Evolutionary conservation across 2,797 vertebrate genomes (phyloP).

Genomic region (Melanotaenia boesemani): DNA sequence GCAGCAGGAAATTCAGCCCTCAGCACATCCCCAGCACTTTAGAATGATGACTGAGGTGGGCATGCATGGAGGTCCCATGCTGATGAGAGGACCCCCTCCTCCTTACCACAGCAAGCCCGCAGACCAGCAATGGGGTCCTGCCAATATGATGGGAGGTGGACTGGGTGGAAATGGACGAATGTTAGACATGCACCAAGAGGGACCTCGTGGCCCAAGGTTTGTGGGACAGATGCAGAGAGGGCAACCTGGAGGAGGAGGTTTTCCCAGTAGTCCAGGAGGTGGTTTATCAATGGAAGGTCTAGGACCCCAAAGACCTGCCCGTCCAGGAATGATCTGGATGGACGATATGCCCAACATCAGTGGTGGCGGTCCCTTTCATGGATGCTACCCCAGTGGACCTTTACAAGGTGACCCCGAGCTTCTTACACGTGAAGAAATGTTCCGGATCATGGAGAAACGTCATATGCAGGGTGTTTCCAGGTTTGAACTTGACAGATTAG

Average conservation of each 20-base stretch:
- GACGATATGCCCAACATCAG: conserved; percentile 92
- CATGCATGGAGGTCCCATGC: conserved; percentile 83
- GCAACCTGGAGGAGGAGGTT: conserved; percentile 75
- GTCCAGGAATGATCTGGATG: conserved; percentile 90
- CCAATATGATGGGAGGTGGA: conserved; percentile 88
- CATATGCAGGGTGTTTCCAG: conserved; percentile 87
- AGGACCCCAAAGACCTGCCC: conserved; percentile 88
- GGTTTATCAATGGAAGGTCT: conserved; percentile 89
- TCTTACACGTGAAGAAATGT: conserved; percentile 91
- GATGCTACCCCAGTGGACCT: conserved; percentile 86
- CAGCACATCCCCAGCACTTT: conserved; percentile 81
- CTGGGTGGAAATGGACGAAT: conserved; percentile 82
- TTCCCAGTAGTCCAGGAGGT: conserved; percentile 84
- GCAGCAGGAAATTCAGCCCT: conserved; percentile 89
- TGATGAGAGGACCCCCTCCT: conserved; percentile 94
- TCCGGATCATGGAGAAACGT: conserved; percentile 93
- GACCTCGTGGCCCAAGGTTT: conserved; percentile 88
- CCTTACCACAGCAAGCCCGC: conserved; percentile 97
- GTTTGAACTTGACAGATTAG: conserved; percentile 91
- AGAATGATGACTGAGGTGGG: conserved; percentile 84
- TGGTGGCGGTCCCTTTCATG: conserved; percentile 87
- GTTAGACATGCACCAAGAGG: conserved; percentile 84
- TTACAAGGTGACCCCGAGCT: conserved; percentile 88
- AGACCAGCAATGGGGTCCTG: conserved; percentile 88
- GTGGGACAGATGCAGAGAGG: conserved; percentile 88